These are phyloP conservation scores for Pristionchus mayeri DNA, from an alignment of 2,888 invertebrate species.

Conservation along the genomic window DNA sequence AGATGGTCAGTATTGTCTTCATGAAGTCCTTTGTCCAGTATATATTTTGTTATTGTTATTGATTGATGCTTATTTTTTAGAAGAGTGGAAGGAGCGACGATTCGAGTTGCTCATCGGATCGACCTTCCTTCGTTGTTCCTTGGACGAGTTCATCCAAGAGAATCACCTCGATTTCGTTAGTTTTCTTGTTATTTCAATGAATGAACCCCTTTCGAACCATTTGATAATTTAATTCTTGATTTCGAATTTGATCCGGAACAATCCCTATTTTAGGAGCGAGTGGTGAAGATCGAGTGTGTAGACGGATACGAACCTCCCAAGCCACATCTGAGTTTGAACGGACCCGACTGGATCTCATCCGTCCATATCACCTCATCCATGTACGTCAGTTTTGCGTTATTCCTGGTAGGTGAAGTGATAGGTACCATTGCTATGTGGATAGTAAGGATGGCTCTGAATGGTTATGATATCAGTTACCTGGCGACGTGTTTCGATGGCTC, in stretches of 20 bases:
- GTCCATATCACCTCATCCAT: constrained; percentile 78
- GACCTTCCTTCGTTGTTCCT: constrained; percentile 66
- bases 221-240: too few relatives aligned
- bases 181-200: neutral
- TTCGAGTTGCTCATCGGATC: constrained; percentile 74
- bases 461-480: constrained; percentile 63
- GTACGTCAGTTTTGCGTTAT: constrained; percentile 54
- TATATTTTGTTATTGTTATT: neutral
- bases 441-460: neutral
- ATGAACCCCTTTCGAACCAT: neutral
- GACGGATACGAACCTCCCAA: constrained; percentile 91
- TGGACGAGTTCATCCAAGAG: constrained; percentile 70
- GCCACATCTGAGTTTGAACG: constrained; percentile 91
- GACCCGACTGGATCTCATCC: constrained; percentile 98
- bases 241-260: too few relatives aligned
- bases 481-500: constrained; percentile 73
- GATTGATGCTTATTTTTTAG: too few relatives aligned
- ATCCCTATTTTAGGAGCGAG: constrained; percentile 82
- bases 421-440: too few relatives aligned
- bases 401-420: too few relatives aligned
- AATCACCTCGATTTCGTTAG: constrained; percentile 64
- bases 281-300: constrained; percentile 91
- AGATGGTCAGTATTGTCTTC: constrained; percentile 58
- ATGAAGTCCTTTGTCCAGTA: neutral
- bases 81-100: constrained; percentile 64